These are phyloP conservation scores for Pimpla rufipes DNA, from an alignment of 2,888 invertebrate species.

Conservation along the genomic window DNA sequence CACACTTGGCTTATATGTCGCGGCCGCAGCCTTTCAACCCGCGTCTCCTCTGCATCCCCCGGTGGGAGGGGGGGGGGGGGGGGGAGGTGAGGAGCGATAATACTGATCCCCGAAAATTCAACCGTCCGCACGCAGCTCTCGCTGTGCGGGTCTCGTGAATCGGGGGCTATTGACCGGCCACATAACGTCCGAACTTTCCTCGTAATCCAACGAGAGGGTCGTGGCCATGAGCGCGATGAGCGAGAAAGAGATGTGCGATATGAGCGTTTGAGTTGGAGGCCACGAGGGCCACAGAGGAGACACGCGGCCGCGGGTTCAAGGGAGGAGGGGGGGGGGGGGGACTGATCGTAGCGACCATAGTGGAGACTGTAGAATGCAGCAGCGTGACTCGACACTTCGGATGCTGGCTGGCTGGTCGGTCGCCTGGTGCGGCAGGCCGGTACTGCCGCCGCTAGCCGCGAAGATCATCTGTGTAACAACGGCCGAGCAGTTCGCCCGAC, in stretches of 20 bases:
- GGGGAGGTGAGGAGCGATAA: no score
- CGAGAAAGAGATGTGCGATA: slow-evolving; percentile 16
- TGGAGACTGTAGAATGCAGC: slow-evolving; percentile 21
- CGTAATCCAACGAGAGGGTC: slow-evolving; percentile 31
- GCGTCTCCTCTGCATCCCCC: no score
- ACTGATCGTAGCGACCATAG: background rate
- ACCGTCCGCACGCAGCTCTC: background rate
- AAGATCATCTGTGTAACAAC: slow-evolving; percentile 59
- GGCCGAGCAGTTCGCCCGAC: slow-evolving; percentile 29
- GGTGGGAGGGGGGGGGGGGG: no score
- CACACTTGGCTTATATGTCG: background rate
- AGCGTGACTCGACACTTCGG: slow-evolving; percentile 49
- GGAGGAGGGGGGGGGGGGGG: background rate
- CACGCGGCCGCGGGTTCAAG: no score
- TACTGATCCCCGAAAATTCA: slow-evolving; percentile 28
- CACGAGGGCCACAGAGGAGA: no score
- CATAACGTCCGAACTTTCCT: slow-evolving; percentile 47
- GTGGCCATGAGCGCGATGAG: background rate
- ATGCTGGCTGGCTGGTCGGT: background rate
- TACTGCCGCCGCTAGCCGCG: slow-evolving; percentile 1
- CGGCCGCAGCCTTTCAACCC: no score
- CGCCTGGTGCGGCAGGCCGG: background rate
- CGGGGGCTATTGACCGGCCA: slow-evolving; percentile 40
- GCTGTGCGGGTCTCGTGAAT: slow-evolving; percentile 11
- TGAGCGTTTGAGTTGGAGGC: background rate